These are phyloP conservation scores for Ispidina picta DNA, from an alignment of 2,797 vertebrate genomes.

Conservation along the genomic window DNA sequence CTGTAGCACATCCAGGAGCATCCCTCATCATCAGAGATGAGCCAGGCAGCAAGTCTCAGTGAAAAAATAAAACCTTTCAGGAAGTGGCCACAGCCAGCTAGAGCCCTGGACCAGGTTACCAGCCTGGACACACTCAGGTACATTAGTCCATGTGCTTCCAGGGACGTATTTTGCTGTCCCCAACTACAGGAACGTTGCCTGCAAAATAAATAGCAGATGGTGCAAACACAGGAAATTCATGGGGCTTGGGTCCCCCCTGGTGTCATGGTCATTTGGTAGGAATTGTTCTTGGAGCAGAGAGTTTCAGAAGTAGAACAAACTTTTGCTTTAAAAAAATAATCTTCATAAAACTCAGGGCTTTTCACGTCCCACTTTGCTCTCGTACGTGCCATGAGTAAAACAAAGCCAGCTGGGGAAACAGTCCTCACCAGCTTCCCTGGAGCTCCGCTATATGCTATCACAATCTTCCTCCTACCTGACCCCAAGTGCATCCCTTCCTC, in stretches of 20 bases:
- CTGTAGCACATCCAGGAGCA: neutral
- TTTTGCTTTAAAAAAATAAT: neutral
- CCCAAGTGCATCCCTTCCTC: neutral
- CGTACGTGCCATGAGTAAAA: neutral
- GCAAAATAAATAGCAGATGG: slow-evolving; percentile 50
- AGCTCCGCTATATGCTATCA: neutral
- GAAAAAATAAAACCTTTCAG: neutral
- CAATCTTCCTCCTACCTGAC: neutral
- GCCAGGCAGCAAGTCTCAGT: neutral
- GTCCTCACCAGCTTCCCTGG: neutral
- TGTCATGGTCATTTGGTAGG: neutral
- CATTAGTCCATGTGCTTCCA: neutral
- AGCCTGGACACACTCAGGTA: neutral
- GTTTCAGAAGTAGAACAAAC: slow-evolving; percentile 20
- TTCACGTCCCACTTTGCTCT: neutral
- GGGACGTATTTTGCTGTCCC: neutral
- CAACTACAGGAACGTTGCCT: neutral
- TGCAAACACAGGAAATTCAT: neutral
- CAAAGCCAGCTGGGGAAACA: neutral
- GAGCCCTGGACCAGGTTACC: neutral
- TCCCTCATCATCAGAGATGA: neutral
- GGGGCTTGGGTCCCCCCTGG: neutral
- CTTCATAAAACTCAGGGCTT: neutral
- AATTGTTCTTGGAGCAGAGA: slow-evolving; percentile 25
- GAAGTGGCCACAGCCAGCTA: neutral